A percentile compares a stretch with the other conserved stretches of the same genome.
phyloP scores from a whole-genome alignment of 1,140 invertebrate species.

The Condylostylus longicornis region DNA sequence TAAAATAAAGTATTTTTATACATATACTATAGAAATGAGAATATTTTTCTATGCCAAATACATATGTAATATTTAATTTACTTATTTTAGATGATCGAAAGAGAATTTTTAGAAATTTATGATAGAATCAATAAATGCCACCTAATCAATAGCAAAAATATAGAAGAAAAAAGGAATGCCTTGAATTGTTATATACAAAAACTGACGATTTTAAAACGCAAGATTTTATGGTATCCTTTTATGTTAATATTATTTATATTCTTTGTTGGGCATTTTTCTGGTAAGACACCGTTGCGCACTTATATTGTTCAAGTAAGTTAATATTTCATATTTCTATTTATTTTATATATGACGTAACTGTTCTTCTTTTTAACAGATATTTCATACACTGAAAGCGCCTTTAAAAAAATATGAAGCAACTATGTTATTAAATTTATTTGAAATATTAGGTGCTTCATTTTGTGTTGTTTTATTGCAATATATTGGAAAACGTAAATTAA shows the following conservation, averaged over 20 bases:
- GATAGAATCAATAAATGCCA: no score
- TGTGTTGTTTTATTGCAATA: slow-evolving; percentile 51
- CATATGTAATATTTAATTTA: no score
- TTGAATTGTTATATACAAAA: slow-evolving; percentile 14
- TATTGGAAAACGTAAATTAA: slow-evolving; percentile 50
- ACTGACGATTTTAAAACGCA: slow-evolving; percentile 34
- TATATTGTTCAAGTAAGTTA: slow-evolving; percentile 41
- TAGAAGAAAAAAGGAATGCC: slow-evolving; percentile 7
- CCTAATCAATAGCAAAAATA: not conserved
- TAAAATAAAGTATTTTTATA: no score
- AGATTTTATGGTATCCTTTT: slow-evolving; percentile 46
- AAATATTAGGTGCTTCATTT: slow-evolving; percentile 44
- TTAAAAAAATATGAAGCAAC: slow-evolving; percentile 58
- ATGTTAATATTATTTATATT: slow-evolving; percentile 45
- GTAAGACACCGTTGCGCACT: slow-evolving; percentile 50
- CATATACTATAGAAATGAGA: no score
- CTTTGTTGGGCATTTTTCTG: slow-evolving; percentile 54
- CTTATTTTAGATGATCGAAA: no score
- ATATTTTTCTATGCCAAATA: no score
- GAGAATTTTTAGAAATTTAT: no score
- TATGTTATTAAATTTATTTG: slow-evolving; percentile 48
- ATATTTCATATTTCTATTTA: slow-evolving; percentile 6
- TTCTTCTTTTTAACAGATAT: slow-evolving; percentile 37
- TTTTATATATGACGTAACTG: not conserved
- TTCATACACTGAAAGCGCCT: slow-evolving; percentile 47